These are phyloP conservation scores for Blennius ocellaris DNA, from an alignment of 2,113 vertebrate genomes.

Conservation along the genomic window DNA sequence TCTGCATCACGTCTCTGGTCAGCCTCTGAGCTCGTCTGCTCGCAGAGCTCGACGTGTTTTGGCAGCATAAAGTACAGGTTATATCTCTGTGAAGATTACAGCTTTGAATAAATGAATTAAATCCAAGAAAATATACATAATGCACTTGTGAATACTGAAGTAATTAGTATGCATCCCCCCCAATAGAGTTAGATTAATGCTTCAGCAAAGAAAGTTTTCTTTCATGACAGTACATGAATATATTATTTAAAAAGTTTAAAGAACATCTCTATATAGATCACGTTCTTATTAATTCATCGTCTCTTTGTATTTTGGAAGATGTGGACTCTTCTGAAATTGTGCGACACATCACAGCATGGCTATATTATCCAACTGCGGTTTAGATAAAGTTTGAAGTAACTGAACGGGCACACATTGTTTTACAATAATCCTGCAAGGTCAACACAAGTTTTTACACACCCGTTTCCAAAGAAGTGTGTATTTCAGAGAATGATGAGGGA, in stretches of 20 bases:
- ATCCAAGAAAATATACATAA: background rate
- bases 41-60: too few relatives aligned
- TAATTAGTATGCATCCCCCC: background rate
- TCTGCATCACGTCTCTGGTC: background rate
- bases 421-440: constrained; percentile 7
- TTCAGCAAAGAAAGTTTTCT: background rate
- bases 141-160: background rate
- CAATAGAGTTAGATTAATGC: background rate
- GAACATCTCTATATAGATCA: constrained; percentile 44
- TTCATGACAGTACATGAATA: background rate
- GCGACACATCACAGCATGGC: constrained; percentile 26
- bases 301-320: constrained; percentile 46
- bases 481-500: constrained; percentile 2
- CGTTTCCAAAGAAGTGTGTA: constrained; percentile 7
- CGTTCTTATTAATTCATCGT: constrained; percentile 25
- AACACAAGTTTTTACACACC: constrained; percentile 10
- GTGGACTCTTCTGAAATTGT: constrained; percentile 22
- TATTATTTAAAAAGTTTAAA: constrained; percentile 1
- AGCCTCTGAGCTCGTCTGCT: too few relatives aligned
- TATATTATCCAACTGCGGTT: constrained; percentile 16
- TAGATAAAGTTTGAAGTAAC: constrained; percentile 5
- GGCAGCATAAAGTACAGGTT: too few relatives aligned
- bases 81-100: constrained; percentile 1
- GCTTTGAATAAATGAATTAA: background rate
- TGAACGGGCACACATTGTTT: constrained; percentile 1